These are phyloP conservation scores for Balaenoptera acutorostrata DNA, from an alignment of 2,113 vertebrate genomes.

Conservation along the genomic window DNA sequence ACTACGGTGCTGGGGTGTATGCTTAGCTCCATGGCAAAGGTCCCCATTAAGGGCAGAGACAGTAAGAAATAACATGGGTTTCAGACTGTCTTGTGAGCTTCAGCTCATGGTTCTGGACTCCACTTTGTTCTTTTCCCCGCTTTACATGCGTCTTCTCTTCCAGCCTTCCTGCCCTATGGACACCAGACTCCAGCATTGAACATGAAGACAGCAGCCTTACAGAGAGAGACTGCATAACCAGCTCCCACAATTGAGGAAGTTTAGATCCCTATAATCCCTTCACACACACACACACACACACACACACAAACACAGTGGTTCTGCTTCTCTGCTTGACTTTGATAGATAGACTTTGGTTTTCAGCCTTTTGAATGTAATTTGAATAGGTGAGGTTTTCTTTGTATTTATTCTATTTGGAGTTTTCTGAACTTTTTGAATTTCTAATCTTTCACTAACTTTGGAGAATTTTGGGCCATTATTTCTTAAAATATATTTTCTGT, in stretches of 20 bases:
- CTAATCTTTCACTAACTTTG: background rate
- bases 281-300: too few relatives aligned
- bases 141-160: background rate
- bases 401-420: background rate
- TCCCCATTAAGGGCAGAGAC: background rate
- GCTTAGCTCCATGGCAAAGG: background rate
- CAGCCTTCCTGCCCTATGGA: background rate
- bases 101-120: background rate
- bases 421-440: background rate
- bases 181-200: background rate
- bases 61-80: background rate
- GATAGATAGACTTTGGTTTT: background rate
- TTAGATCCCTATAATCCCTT: background rate
- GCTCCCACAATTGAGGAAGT: background rate
- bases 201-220: background rate
- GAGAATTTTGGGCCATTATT: background rate
- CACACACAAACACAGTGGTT: too few relatives aligned
- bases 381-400: background rate
- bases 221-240: background rate
- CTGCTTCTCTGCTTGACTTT: background rate
- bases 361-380: too few relatives aligned
- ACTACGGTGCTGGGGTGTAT: rapidly evolving
- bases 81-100: background rate
- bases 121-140: background rate
- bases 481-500: background rate